These are phyloP conservation scores for Bergia puertoricense DNA, from an alignment of 92 coral and sea anemone species.

Conservation along the genomic window DNA sequence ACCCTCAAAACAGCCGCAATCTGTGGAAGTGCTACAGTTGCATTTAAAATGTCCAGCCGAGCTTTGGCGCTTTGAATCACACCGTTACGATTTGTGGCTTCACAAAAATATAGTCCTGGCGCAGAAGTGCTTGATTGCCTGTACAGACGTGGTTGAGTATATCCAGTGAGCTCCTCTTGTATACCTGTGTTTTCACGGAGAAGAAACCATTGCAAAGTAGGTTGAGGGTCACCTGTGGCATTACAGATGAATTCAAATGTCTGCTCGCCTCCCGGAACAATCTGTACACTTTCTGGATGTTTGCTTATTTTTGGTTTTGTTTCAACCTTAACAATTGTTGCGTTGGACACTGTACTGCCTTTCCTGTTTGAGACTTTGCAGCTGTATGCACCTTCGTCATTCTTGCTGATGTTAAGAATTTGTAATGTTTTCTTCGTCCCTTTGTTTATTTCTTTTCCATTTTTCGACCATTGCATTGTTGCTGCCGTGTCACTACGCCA, in stretches of 20 bases:
- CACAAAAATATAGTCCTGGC: slow-evolving; percentile 54
- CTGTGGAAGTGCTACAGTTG: slow-evolving; percentile 43
- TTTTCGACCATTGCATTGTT: slow-evolving; percentile 45
- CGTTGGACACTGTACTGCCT: slow-evolving; percentile 46
- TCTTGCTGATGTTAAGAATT: slow-evolving; percentile 36
- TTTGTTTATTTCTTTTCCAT: slow-evolving; percentile 32
- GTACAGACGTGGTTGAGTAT: slow-evolving; percentile 25
- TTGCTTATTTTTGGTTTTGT: slow-evolving; percentile 46
- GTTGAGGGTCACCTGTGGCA: slow-evolving; percentile 51
- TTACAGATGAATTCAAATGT: slow-evolving; percentile 43
- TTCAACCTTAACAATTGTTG: slow-evolving; percentile 51
- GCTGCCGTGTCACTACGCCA: slow-evolving; percentile 38
- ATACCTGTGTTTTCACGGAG: slow-evolving; percentile 32
- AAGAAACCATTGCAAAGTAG: slow-evolving; percentile 56
- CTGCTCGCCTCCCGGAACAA: slow-evolving; percentile 23
- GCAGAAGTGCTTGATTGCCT: neutral
- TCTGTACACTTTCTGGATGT: slow-evolving; percentile 36
- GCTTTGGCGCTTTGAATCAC: slow-evolving; percentile 48
- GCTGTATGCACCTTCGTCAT: slow-evolving; percentile 51
- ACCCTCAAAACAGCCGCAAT: slow-evolving; percentile 23
- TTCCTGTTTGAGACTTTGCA: slow-evolving; percentile 54
- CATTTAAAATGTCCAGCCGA: slow-evolving; percentile 39
- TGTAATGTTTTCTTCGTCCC: slow-evolving; percentile 16
- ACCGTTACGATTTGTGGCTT: slow-evolving; percentile 45
- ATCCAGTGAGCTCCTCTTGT: slow-evolving; percentile 19